Evolutionary conservation across 2,888 invertebrate genomes (phyloP), one percentile per base, ranked within the genome.

Genomic region (Euclidia mi): DNA sequence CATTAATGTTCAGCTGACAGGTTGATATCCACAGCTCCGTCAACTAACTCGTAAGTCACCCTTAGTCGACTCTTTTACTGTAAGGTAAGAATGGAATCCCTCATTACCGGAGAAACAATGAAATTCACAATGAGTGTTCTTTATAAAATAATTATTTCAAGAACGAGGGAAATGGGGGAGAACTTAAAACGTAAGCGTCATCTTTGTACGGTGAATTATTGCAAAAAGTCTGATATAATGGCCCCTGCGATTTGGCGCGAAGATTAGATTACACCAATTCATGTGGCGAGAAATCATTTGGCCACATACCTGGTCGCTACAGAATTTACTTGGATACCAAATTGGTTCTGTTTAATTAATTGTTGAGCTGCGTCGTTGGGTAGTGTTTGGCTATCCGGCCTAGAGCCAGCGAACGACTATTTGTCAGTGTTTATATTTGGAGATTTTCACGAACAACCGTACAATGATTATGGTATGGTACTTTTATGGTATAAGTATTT

Each of bases 241-340:
- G 84, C 70, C 65, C 70, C 71, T 70, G 76, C 62, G 79, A 83
- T 83, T 88, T 76, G 67, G 68, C 70, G 65, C 70, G 71, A 76
- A 82, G 83, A 88, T 89, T 82, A 83, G 79, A 86, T 85, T 86
- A 83, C 83, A 83, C 79, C 79, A 79, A 85, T 86, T 82, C 69
- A 62, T 73, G 67, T 69, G 73, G 75, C 81, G 79, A 83, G 81
- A 80, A 85, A 82, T 87, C 86, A 88, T 86, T 88, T 84, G 80
- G 79, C 78, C 85, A 83, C 85, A 87, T 85, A 79, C 81, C 67
- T 70, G 76, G 82, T 81, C 78, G 73, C 76, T 51, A 49, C 65
- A 60, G 76, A 77, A 79, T 80, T 81, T 76, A 76, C 76, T 76
- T 57, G 40, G 11, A 40, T 40, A 3, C 40, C 4, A 6, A 40